Percentiles rank a stretch among this genome's conserved stretches.
These are phyloP conservation scores for Suillia variegata DNA, from an alignment of 2,888 invertebrate species.

Conservation along the genomic window DNA sequence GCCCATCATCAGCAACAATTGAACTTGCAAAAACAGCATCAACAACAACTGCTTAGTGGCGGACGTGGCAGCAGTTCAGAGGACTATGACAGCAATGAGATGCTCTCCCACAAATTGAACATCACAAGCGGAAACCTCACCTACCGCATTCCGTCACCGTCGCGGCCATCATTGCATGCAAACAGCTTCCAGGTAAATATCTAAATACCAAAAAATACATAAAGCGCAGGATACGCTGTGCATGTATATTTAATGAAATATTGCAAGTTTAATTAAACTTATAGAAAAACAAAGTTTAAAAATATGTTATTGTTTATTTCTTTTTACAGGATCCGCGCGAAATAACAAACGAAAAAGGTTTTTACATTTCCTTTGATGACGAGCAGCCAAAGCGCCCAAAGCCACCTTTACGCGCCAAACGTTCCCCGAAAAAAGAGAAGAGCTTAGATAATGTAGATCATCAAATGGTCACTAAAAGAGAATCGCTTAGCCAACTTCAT, in stretches of 20 bases:
- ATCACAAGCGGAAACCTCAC: slow-evolving; percentile 88
- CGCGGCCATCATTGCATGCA: slow-evolving; percentile 72
- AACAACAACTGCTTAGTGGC: slow-evolving; percentile 42
- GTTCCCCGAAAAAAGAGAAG: slow-evolving; percentile 78
- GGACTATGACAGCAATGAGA: slow-evolving; percentile 43
- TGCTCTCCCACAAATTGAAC: slow-evolving; percentile 67
- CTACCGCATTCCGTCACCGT: slow-evolving; percentile 88
- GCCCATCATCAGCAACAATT: slow-evolving; percentile 38
- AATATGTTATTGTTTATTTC: too few species aligned
- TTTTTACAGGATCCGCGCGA: slow-evolving; percentile 61
- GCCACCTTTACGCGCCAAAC: slow-evolving; percentile 80
- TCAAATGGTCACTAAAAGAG: slow-evolving; percentile 44
- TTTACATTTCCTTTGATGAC: slow-evolving; percentile 92
- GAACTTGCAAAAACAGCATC: too few species aligned
- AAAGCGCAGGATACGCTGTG: background rate
- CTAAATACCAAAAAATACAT: too few species aligned
- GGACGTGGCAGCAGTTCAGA: slow-evolving; percentile 70
- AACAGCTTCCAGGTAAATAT: slow-evolving; percentile 71
- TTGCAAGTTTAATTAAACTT: too few species aligned
- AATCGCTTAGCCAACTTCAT: slow-evolving; percentile 60
- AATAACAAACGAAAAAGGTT: slow-evolving; percentile 75
- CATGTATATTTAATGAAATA: background rate
- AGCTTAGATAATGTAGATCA: slow-evolving; percentile 55
- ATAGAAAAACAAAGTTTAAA: too few species aligned
- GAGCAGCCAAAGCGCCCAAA: slow-evolving; percentile 88